Evolutionary conservation across 2,113 vertebrate species (phyloP), one percentile per base, ranked within the genome.

Genomic region (Brachirus orientalis): DNA sequence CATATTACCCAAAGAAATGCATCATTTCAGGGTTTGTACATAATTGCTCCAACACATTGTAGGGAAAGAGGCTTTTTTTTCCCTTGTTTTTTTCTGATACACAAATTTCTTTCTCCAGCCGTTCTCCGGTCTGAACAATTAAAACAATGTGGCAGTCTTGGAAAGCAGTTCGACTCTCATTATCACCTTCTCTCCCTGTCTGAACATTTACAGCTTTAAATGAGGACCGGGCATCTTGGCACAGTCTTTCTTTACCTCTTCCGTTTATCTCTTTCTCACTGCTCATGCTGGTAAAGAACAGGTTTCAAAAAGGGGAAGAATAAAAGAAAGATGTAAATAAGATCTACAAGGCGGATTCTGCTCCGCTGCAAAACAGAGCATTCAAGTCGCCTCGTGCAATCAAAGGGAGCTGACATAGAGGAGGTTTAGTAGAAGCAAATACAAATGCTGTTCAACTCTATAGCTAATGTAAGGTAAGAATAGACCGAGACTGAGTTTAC

Each of bases 1-100:
- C 86, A 85, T 89, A 90, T 89, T 91, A 91, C 87, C 86, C 88
- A 89, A 90, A 91, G 91, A 93, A 90, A 90, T 87, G 87, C 91
- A 92, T 91, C 90, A 93, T 92, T 91, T 89, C 77, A 85, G 87
- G 90, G 86, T 90, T 89, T 91, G 89, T 90, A 86, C 80, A 86
- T 90, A 93, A 92, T 92, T 93, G 89, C 87, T 88, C 79, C 74
- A 90, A 91, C 87, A 87, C 89, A 77, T 72, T 89, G 80, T 66
- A 67, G 70, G 86, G 82, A 77, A 90, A 90, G 89, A 87, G 90
- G 80, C 87, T 72, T 86, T 16, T 20, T 10, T n/a, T 14, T 7
- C 8, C 10, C 4, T 18, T 17, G 13, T 50, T 50, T 48, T 9
- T 53, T n/a, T 28, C 75, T n/a, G 69, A 87, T 77, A 65, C 73